A percentile compares a stretch with the other conserved stretches of the same genome.
phyloP scores from a whole-genome alignment of 2,797 vertebrate genomes.

The Enteromius paludinosus region DNA sequence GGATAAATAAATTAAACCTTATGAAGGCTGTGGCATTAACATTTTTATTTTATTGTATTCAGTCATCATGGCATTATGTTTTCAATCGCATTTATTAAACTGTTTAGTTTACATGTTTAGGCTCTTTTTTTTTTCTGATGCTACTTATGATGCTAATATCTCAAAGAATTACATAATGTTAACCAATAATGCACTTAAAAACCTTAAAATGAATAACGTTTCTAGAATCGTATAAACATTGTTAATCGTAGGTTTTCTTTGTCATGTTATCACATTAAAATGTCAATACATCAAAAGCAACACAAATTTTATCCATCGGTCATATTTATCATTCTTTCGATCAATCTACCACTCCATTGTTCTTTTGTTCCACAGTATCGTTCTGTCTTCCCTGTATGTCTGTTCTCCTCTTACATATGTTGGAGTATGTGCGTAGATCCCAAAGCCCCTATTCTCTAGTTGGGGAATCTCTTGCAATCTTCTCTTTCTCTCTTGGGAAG shows the following conservation, averaged over 20 bases:
- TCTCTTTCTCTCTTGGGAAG: constrained; percentile 74
- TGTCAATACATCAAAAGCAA: background rate
- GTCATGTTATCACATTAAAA: background rate
- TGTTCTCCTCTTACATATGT: constrained; percentile 69
- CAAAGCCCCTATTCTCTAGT: constrained; percentile 77
- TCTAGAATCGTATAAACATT: background rate
- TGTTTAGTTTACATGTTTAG: background rate
- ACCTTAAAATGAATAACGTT: background rate
- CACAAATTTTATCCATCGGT: background rate
- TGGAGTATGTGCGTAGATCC: constrained; percentile 71
- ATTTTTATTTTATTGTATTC: background rate
- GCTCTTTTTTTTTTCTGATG: too few species aligned
- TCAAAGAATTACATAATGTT: background rate
- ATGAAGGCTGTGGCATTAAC: background rate
- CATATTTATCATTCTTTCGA: background rate
- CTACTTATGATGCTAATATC: background rate
- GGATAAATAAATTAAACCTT: background rate
- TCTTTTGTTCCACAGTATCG: constrained; percentile 45
- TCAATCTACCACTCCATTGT: background rate
- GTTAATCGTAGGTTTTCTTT: background rate
- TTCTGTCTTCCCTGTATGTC: constrained; percentile 60
- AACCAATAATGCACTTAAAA: background rate
- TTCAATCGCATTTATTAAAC: background rate
- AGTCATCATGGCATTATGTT: background rate
- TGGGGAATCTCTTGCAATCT: constrained; percentile 78